Conservation (phyloP, 2,797 vertebrate genomes). For the Falco biarmicus region DNA sequence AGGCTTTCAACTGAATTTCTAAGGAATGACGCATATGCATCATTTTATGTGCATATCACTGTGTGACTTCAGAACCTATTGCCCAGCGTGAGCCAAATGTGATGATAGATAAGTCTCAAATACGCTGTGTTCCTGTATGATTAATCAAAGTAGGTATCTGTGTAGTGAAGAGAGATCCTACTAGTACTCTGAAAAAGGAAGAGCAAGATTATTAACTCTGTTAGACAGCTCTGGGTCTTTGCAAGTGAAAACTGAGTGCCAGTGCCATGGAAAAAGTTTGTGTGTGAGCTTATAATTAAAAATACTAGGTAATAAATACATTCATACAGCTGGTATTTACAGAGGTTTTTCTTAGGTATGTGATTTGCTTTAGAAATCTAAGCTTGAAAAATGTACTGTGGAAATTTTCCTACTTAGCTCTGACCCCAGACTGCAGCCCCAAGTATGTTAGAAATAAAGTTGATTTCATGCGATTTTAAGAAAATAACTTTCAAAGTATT, state of each 20-base stretch:
- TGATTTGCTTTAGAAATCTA: not conserved
- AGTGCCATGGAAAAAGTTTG: not conserved
- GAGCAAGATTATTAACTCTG: not conserved
- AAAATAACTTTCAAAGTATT: not conserved
- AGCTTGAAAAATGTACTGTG: not conserved
- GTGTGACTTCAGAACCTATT: not conserved
- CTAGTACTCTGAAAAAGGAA: not conserved
- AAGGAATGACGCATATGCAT: not conserved
- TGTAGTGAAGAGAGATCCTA: not conserved
- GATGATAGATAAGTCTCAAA: not conserved
- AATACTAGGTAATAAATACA: not conserved
- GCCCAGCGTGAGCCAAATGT: not conserved
- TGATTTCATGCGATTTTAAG: not conserved
- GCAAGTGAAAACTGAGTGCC: not conserved
- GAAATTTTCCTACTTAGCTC: accelerated
- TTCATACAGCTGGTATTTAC: not conserved
- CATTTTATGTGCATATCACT: not conserved
- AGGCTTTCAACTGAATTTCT: not conserved
- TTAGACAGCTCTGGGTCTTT: not conserved
- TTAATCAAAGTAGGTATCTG: not conserved
- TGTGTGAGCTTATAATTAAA: not conserved
- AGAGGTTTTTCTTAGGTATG: not conserved
- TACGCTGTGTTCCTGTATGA: not conserved
- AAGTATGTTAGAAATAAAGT: not conserved
- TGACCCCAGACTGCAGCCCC: not conserved